These are phyloP conservation scores for Ptilodon capucinus DNA, from an alignment of 2,888 invertebrate genomes.

Conservation along the genomic window DNA sequence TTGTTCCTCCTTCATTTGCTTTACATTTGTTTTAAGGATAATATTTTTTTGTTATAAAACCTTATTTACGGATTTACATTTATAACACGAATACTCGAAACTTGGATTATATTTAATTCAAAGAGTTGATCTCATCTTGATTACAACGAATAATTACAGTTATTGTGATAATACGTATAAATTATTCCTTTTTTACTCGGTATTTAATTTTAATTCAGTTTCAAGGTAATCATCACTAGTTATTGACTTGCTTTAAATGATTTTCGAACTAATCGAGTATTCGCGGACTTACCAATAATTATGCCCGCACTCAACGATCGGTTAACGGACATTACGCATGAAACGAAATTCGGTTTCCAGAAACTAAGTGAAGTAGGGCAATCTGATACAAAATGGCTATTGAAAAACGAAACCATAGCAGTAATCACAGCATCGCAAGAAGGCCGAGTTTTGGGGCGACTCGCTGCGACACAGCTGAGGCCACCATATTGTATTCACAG, in stretches of 20 bases:
- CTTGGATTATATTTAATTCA: neutral
- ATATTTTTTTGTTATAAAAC: no score
- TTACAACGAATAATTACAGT: neutral
- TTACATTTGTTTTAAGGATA: no score
- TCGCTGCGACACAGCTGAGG: constrained; percentile 68
- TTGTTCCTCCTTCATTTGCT: no score
- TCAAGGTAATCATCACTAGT: neutral
- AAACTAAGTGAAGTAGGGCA: constrained; percentile 70
- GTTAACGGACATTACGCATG: constrained; percentile 45
- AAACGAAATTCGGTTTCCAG: constrained; percentile 70
- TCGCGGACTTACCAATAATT: constrained; percentile 27
- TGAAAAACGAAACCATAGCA: constrained; percentile 78
- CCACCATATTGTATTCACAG: constrained; percentile 70
- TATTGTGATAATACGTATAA: neutral
- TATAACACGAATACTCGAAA: no score
- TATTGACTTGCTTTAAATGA: neutral
- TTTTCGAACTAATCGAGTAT: neutral
- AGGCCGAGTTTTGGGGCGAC: constrained; percentile 59
- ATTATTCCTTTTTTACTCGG: neutral
- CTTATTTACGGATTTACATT: no score
- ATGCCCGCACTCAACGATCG: constrained; percentile 31
- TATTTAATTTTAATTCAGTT: neutral
- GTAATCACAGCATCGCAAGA: constrained; percentile 66
- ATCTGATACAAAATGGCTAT: constrained; percentile 76
- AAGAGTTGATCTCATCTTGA: neutral